A percentile compares a stretch with the other conserved stretches of the same genome.
Conservation (phyloP, 2,113 vertebrate genomes). For the Mungos mungo region DNA sequence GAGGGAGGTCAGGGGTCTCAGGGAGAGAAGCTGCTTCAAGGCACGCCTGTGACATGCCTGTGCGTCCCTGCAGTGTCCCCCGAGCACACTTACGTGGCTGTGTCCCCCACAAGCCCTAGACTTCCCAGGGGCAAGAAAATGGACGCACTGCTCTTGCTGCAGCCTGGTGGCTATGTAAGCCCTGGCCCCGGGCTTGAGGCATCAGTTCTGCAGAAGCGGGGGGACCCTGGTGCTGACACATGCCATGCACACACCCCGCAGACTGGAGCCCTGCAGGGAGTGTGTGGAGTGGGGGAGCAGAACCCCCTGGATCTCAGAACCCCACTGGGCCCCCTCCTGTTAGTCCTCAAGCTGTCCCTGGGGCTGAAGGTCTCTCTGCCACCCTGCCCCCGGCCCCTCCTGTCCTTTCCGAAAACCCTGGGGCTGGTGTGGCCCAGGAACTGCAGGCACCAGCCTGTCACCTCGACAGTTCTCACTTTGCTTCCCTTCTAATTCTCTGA, state of each 20-base stretch:
- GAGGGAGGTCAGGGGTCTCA: not conserved
- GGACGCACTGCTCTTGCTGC: not conserved
- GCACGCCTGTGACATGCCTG: accelerated
- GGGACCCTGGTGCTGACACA: not conserved
- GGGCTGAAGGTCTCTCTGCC: not conserved
- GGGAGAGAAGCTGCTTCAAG: not conserved
- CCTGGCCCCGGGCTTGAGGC: too few species aligned
- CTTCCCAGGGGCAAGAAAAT: not conserved
- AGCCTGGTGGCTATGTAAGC: accelerated
- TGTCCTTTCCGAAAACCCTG: not conserved
- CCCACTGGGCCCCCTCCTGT: not conserved
- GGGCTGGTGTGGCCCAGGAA: not conserved
- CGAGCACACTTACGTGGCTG: accelerated
- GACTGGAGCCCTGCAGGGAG: not conserved
- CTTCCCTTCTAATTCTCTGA: constrained; percentile 66
- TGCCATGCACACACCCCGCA: accelerated
- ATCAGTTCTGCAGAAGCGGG: not conserved
- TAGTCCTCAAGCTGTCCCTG: not conserved
- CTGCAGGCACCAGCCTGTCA: constrained; percentile 60
- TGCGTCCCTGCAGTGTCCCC: not conserved
- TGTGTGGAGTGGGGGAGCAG: not conserved
- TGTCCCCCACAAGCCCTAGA: not conserved
- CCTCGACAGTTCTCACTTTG: constrained; percentile 60
- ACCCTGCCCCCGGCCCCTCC: not conserved
- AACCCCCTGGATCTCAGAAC: not conserved